Evolutionary conservation across 2,113 vertebrate genomes (phyloP).

Genomic region (Forbesichthys papilliferus): DNA sequence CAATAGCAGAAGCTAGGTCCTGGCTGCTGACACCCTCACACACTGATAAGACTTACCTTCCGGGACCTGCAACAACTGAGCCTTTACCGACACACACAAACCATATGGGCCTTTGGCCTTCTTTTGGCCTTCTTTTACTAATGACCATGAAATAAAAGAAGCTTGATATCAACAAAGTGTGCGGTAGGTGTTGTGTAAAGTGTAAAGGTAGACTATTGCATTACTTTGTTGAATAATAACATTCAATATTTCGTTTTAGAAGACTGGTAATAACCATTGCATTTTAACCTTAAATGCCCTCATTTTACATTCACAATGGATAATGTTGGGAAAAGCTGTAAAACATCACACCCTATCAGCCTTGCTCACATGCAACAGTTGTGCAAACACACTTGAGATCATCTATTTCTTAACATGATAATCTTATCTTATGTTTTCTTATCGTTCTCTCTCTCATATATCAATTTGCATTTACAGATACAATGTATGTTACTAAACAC

Average conservation of each 20-base stretch:
- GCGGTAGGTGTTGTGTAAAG: not conserved
- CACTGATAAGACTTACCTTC: constrained; percentile 81
- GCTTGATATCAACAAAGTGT: constrained; percentile 8
- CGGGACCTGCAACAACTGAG: constrained; percentile 64
- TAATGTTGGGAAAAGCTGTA: not conserved
- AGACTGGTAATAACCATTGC: no score
- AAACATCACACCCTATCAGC: not conserved
- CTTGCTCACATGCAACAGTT: not conserved
- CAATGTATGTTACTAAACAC: no score
- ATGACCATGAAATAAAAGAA: constrained; percentile 49
- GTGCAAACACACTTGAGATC: constrained; percentile 17
- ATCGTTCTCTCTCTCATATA: not conserved
- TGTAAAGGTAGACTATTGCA: not conserved
- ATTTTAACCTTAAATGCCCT: no score
- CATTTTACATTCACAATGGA: not conserved
- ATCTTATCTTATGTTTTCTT: constrained; percentile 14
- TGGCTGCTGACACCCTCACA: constrained; percentile 73
- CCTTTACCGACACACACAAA: constrained; percentile 60
- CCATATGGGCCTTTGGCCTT: constrained; percentile 51
- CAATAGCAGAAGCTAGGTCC: constrained; percentile 73
- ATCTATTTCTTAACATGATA: constrained; percentile 25
- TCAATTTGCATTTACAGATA: no score
- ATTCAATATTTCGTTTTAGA: no score
- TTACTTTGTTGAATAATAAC: no score
- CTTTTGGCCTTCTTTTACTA: constrained; percentile 24